phyloP scores from a whole-genome alignment of 2,888 invertebrate genomes.

The Clanis bilineata region DNA sequence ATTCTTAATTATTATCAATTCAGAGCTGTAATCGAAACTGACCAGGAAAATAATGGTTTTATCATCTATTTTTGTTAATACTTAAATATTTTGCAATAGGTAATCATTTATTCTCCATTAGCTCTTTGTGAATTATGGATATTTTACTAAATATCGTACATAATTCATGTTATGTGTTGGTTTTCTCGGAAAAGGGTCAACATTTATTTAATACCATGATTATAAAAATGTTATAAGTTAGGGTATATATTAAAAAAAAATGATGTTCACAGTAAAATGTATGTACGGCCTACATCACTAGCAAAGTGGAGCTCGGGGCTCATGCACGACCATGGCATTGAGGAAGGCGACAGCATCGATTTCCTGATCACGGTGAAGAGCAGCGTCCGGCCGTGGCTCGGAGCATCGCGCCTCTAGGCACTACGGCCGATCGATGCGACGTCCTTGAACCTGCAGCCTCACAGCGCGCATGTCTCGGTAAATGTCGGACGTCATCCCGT shows the following conservation, averaged over 20 bases:
- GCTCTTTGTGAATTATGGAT: no score
- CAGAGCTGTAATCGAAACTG: no score
- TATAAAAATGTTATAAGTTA: neutral
- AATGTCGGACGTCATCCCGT: constrained; percentile 70
- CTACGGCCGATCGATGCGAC: constrained; percentile 65
- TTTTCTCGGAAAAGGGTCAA: no score
- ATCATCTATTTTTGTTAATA: no score
- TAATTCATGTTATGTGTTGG: no score
- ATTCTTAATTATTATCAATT: no score
- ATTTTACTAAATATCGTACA: no score
- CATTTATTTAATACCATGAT: no score
- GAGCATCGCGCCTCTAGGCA: constrained; percentile 52
- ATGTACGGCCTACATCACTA: neutral
- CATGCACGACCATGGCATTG: constrained; percentile 57
- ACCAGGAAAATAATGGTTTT: no score
- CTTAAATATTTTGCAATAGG: no score
- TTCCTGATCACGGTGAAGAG: constrained; percentile 44
- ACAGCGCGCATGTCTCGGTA: constrained; percentile 61
- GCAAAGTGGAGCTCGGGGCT: constrained; percentile 17
- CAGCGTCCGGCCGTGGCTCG: constrained; percentile 64
- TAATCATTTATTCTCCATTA: no score
- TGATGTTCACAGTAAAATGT: neutral
- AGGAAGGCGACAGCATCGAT: constrained; percentile 45
- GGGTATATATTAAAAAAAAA: neutral
- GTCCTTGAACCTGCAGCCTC: constrained; percentile 69